phyloP scores from a whole-genome alignment of 1,140 invertebrate genomes.

The Samia ricini region DNA sequence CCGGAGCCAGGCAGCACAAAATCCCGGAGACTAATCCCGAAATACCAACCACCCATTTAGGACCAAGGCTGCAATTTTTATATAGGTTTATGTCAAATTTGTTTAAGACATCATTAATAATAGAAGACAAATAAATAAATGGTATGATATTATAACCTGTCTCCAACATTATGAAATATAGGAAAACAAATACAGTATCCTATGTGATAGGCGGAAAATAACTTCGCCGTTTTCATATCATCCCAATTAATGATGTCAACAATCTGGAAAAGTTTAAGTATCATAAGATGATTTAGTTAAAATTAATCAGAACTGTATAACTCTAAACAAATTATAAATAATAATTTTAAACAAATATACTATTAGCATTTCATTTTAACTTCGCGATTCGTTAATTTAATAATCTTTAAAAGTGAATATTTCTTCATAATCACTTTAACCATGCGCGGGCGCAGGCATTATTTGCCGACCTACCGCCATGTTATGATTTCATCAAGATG shows the following conservation, averaged over 20 bases:
- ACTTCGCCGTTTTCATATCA: conserved; percentile 51
- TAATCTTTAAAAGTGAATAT: too few species aligned
- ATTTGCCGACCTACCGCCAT: too few species aligned
- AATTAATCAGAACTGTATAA: neutral
- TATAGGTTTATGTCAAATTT: neutral
- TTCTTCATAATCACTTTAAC: too few species aligned
- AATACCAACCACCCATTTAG: conserved; percentile 80
- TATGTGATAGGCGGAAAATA: conserved; percentile 62
- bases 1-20: conserved; percentile 81
- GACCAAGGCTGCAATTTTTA: conserved; percentile 53
- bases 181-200: conserved; percentile 69
- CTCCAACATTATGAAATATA: conserved; percentile 61
- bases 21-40: conserved; percentile 81
- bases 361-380: neutral
- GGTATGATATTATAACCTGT: conserved; percentile 32
- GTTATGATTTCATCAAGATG: too few species aligned
- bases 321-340: neutral
- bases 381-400: too few species aligned
- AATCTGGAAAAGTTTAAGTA: conserved; percentile 46
- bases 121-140: neutral
- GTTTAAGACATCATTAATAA: neutral
- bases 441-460: too few species aligned
- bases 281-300: neutral
- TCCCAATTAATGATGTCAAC: conserved; percentile 55
- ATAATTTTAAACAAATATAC: neutral